phyloP scores from a whole-genome alignment of 2,797 vertebrate species.

The Gymnopithys bicolor region DNA sequence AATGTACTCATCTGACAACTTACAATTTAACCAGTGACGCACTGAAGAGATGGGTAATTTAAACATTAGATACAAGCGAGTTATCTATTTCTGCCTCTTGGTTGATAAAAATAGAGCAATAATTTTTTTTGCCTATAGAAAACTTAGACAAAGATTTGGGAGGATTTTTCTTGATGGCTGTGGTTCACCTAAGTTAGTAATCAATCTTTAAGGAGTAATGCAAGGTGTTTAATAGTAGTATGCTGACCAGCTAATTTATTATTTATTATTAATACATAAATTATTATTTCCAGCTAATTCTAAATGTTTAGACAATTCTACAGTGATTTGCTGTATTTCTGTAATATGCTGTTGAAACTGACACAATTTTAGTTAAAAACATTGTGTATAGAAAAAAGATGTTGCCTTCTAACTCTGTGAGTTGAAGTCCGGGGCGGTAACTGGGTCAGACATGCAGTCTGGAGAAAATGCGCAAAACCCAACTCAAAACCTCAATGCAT shows the following conservation, averaged over 20 bases:
- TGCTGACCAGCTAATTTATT: background rate
- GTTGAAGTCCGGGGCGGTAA: background rate
- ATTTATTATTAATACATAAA: background rate
- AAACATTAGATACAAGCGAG: background rate
- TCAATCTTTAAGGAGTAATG: background rate
- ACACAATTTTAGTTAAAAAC: background rate
- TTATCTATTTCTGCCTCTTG: background rate
- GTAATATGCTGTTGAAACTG: background rate
- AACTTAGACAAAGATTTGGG: background rate
- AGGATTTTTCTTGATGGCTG: background rate
- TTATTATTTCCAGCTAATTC: background rate
- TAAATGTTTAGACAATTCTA: background rate
- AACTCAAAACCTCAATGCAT: accelerated
- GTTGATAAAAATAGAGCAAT: background rate
- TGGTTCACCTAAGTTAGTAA: background rate
- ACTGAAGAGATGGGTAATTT: background rate
- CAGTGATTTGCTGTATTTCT: background rate
- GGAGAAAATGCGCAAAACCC: background rate
- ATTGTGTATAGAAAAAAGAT: background rate
- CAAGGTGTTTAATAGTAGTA: background rate
- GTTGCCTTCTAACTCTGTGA: background rate
- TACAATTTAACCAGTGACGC: background rate
- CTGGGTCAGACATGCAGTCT: background rate
- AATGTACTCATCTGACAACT: background rate
- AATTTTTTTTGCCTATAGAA: background rate